Evolutionary conservation across 2,113 vertebrate species (phyloP).

Genomic region (Prinia subflava): DNA sequence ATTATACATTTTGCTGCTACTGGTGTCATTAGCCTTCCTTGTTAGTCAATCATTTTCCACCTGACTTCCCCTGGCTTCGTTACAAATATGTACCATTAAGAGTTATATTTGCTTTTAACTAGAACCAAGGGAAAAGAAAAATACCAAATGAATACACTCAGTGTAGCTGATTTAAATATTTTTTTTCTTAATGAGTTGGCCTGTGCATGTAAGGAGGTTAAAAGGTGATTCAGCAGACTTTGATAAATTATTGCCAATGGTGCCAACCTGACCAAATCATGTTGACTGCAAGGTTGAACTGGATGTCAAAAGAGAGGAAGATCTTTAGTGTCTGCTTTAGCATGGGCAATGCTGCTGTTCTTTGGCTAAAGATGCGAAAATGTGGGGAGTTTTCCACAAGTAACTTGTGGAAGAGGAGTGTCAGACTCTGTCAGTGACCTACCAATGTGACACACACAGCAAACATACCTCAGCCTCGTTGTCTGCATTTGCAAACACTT

Average conservation of each 20-base stretch:
- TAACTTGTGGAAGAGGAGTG: neutral
- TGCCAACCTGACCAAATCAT: neutral
- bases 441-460: neutral
- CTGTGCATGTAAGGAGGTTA: neutral
- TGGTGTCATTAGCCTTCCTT: neutral
- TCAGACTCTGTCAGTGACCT: neutral
- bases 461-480: neutral
- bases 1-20: neutral
- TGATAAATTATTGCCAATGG: neutral
- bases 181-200: neutral
- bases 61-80: neutral
- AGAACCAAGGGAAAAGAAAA: neutral
- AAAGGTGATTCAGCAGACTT: neutral
- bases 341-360: neutral
- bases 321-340: neutral
- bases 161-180: neutral
- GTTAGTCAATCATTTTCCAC: neutral
- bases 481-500: constrained; percentile 9
- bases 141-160: neutral
- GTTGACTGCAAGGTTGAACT: neutral
- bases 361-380: neutral
- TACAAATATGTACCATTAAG: neutral
- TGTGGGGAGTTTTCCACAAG: neutral
- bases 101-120: neutral
- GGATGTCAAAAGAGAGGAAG: neutral